Evolutionary conservation across 1,140 invertebrate species (phyloP).

Genomic region (Lineus longissimus): DNA sequence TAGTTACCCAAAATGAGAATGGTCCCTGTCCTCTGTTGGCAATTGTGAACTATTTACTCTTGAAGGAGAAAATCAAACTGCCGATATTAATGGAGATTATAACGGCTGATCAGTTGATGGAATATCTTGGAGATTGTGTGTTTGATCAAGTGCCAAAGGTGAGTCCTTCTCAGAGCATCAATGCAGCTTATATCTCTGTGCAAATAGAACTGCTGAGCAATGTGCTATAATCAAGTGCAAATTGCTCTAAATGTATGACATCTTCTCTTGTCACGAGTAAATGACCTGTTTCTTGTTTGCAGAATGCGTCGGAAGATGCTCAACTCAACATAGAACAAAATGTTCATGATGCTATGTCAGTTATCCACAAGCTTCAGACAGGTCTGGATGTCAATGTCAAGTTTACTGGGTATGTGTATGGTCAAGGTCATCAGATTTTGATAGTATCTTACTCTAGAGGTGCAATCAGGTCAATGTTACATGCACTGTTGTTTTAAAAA

Average conservation of each 20-base stretch:
- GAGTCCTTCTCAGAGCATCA: slow-evolving; percentile 10
- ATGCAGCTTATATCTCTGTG: not conserved
- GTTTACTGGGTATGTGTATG: slow-evolving; percentile 59
- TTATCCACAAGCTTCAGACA: slow-evolving; percentile 61
- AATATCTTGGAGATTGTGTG: slow-evolving; percentile 58
- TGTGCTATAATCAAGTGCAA: no score
- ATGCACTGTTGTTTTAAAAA: not conserved
- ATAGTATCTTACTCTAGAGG: not conserved
- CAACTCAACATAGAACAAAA: slow-evolving; percentile 62
- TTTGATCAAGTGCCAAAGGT: slow-evolving; percentile 56
- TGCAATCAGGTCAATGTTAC: not conserved
- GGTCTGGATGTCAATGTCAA: slow-evolving; percentile 64
- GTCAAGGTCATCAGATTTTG: not conserved
- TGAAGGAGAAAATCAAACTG: slow-evolving; percentile 56
- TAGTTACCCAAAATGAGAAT: slow-evolving; percentile 64
- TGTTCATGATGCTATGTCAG: slow-evolving; percentile 61
- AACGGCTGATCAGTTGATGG: slow-evolving; percentile 58
- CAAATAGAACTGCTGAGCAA: no score
- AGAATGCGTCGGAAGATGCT: slow-evolving; percentile 49
- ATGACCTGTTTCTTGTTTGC: no score
- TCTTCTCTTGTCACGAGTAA: no score
- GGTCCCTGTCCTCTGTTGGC: slow-evolving; percentile 63
- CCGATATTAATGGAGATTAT: slow-evolving; percentile 56
- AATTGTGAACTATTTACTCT: slow-evolving; percentile 60
- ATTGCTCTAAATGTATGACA: no score